Base-by-base conservation (phyloP, 2,888 invertebrate species). In the Meiosimyza decipiens region DNA sequence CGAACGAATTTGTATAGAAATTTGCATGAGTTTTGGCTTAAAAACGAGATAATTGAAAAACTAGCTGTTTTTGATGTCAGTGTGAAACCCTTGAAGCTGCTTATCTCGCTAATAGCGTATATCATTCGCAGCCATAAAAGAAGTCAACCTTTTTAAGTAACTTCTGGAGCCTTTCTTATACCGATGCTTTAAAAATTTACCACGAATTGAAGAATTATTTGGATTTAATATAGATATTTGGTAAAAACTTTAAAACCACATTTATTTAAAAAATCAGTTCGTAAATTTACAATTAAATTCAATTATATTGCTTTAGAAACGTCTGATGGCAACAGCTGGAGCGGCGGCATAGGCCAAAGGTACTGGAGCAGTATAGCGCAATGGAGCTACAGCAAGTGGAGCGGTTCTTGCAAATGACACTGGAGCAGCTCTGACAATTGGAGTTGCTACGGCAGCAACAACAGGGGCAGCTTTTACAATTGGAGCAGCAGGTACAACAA, bases 311-410 rank as follows among this genome's bases (percentile, higher is more conserved):
- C 16, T 51, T 77, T 82, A 82, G 75, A 83, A 76, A 71, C 79
- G 79, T 71, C 81, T 79, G 33, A 81, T 75, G 65, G 80, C 73
- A 71, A 79, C 78, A 9, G 80, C 75, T 6, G 83, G 80, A 13
- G 79, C 80, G 12, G 79, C 80, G 13, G 79, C 76, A 72, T 83
- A 83, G 3, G 77, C 65, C 2, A 78, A 15, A 12, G 77, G 76
- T 22, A 67, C 68, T 22, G 71, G 69, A 0, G 79, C n/a, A 0
- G 18, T 28, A 3, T 28, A 28, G 28, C 28, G 28, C 5, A 28
- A 22, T 79, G 75, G 18, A 54, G 73, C 22, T 75, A 73, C 59
- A 22, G 76, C 74, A 6, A 79, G 22, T 1, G 80, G 80, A 11
- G 76, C 74, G n/a, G 76, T 64, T 40, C 74, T 75, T 3, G 77